These are phyloP conservation scores for Patella pellucida DNA, from an alignment of 2,888 invertebrate genomes.

Conservation along the genomic window DNA sequence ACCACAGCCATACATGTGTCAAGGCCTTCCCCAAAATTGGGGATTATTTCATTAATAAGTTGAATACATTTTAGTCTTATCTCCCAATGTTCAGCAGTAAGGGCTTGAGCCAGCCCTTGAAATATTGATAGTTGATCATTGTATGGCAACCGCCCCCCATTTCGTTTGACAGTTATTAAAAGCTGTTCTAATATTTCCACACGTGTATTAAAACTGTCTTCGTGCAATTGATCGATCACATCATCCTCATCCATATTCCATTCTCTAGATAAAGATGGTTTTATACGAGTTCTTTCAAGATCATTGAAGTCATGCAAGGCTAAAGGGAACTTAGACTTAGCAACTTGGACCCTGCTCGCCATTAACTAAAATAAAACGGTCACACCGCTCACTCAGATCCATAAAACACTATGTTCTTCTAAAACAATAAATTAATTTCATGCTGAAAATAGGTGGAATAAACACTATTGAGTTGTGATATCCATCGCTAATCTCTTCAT, in stretches of 20 bases:
- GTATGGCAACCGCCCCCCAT: constrained; percentile 66
- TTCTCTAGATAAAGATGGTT: constrained; percentile 57
- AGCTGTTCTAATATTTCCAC: constrained; percentile 66
- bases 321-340: constrained; percentile 65
- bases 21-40: constrained; percentile 64
- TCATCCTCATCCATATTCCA: constrained; percentile 70
- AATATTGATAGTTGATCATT: constrained; percentile 64
- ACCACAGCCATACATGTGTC: constrained; percentile 70
- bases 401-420: no score
- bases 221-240: constrained; percentile 63
- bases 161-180: constrained; percentile 62
- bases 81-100: constrained; percentile 72
- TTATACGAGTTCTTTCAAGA: constrained; percentile 47
- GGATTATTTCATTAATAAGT: constrained; percentile 67
- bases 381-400: not conserved
- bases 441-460: no score
- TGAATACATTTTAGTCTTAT: constrained; percentile 72
- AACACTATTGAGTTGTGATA: not conserved
- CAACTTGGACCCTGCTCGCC: constrained; percentile 61
- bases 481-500: not conserved
- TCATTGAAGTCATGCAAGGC: constrained; percentile 59
- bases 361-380: constrained; percentile 32
- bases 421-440: no score
- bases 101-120: constrained; percentile 67
- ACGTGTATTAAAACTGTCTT: constrained; percentile 65